Conservation (phyloP, 2,797 vertebrate genomes). For the Heteromormyrus szaboi region DNA sequence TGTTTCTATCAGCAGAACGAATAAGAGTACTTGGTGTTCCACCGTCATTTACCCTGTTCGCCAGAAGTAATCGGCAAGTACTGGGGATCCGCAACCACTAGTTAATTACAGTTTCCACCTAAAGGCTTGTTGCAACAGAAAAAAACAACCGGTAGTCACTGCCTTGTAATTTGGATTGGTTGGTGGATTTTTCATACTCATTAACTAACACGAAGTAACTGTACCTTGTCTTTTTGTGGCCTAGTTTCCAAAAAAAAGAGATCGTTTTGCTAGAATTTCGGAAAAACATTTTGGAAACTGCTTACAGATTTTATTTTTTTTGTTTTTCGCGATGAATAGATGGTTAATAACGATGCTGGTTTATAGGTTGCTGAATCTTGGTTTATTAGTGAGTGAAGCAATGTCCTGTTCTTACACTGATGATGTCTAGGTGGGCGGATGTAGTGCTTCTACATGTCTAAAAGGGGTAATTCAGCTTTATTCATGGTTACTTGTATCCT, state of each 20-base stretch:
- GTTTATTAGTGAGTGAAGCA: background rate
- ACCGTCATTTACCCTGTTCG: background rate
- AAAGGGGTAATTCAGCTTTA: background rate
- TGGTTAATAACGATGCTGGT: background rate
- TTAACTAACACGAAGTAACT: conserved; percentile 9
- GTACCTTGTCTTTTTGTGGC: conserved; percentile 11
- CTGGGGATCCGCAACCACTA: conserved; percentile 7
- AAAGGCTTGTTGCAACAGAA: conserved; percentile 17
- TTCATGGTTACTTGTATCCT: background rate
- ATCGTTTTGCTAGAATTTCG: background rate
- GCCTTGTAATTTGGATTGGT: conserved; percentile 34
- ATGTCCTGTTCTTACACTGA: background rate
- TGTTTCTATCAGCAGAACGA: background rate
- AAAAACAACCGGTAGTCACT: conserved; percentile 22
- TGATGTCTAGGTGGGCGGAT: background rate
- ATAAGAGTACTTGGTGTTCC: background rate
- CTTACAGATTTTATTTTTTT: background rate
- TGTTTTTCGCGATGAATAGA: conserved; percentile 7
- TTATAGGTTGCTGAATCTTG: background rate
- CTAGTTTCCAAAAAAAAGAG: conserved; percentile 3
- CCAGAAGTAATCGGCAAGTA: conserved; percentile 4
- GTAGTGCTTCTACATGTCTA: background rate
- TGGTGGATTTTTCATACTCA: conserved; percentile 10
- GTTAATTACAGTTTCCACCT: conserved; percentile 24
- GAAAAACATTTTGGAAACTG: background rate